Evolutionary conservation across 2,797 vertebrate genomes (phyloP).

Genomic region (Hippopotamyrus pictus): DNA sequence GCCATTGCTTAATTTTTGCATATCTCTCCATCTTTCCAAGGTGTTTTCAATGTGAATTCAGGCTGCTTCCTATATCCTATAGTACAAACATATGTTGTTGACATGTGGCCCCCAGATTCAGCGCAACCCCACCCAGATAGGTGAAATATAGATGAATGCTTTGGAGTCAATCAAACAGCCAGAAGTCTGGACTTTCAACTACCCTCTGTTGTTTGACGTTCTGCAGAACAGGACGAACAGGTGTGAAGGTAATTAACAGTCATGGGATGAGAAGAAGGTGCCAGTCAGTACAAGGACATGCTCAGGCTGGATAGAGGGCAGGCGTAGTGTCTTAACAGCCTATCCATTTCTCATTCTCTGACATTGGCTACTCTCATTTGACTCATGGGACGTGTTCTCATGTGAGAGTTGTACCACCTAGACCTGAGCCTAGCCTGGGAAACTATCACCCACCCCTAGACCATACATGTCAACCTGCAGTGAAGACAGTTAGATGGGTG

Average conservation of each 20-base stretch:
- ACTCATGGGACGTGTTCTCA: not conserved
- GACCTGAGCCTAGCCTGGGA: not conserved
- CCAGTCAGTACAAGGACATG: not conserved
- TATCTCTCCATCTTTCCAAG: not conserved
- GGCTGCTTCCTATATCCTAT: not conserved
- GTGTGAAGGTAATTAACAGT: not conserved
- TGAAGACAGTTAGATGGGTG: not conserved
- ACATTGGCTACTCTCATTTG: not conserved
- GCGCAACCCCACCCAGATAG: not conserved
- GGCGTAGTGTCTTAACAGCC: not conserved
- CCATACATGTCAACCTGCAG: not conserved
- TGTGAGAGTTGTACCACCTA: not conserved
- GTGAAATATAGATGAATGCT: not conserved
- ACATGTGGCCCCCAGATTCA: not conserved
- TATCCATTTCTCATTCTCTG: not conserved
- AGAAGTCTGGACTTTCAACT: not conserved
- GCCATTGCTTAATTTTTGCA: not conserved
- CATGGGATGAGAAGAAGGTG: not conserved
- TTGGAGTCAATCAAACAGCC: not conserved
- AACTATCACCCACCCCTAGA: not conserved
- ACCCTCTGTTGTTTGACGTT: not conserved
- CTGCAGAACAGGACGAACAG: not conserved
- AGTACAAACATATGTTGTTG: not conserved
- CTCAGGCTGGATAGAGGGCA: not conserved
- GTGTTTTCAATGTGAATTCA: not conserved